These are phyloP conservation scores for Phylloscopus collybita DNA, from an alignment of 2,797 vertebrate species.

Conservation along the genomic window DNA sequence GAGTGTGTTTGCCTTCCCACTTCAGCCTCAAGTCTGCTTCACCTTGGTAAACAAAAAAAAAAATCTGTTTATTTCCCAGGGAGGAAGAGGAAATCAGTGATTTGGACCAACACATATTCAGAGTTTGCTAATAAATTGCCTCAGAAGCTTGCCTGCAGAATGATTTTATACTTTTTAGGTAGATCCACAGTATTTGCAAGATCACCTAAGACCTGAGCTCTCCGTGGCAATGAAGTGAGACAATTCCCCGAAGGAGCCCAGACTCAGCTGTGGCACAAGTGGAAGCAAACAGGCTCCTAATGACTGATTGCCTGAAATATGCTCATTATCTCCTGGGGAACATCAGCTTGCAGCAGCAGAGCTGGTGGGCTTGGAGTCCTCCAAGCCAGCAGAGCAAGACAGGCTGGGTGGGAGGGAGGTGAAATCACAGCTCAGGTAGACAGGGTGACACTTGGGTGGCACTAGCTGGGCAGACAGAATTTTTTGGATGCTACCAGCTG, in stretches of 20 bases:
- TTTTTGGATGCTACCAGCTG: not conserved
- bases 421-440: not conserved
- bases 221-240: not conserved
- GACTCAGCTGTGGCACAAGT: not conserved
- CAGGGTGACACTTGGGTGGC: not conserved
- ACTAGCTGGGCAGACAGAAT: accelerated
- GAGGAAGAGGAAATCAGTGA: not conserved
- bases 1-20: not conserved
- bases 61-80: not conserved
- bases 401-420: not conserved
- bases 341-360: not conserved
- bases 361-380: not conserved
- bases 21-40: not conserved
- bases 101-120: not conserved
- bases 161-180: not conserved
- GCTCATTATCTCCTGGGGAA: not conserved
- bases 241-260: not conserved
- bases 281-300: not conserved
- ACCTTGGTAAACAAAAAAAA: not conserved
- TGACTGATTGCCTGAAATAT: not conserved
- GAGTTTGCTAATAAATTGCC: not conserved
- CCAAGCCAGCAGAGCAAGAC: accelerated
- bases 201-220: not conserved
- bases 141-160: not conserved
- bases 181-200: not conserved